These are phyloP conservation scores for Dicrurus megarhynchus DNA, from an alignment of 2,113 vertebrate species.

Conservation along the genomic window DNA sequence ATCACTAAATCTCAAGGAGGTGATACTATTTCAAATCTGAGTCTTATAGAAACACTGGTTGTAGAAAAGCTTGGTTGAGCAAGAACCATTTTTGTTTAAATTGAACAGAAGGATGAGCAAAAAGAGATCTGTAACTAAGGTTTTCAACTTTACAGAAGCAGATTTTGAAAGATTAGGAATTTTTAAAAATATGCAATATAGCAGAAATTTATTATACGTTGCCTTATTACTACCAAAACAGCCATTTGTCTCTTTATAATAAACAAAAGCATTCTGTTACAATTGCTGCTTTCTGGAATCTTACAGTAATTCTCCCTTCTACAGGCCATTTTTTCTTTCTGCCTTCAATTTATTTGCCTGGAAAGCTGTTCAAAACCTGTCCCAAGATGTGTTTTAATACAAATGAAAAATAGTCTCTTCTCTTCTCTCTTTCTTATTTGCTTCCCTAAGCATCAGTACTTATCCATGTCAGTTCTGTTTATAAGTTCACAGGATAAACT, in stretches of 20 bases:
- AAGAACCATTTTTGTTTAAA: background rate
- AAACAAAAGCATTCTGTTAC: conserved; percentile 6
- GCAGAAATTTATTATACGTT: background rate
- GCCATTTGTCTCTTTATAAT: background rate
- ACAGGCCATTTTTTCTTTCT: background rate
- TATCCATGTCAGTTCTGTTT: background rate
- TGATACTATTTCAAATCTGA: background rate
- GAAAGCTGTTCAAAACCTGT: conserved; percentile 18
- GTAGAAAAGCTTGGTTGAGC: background rate
- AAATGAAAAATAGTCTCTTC: background rate
- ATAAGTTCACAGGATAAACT: background rate
- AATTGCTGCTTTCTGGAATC: background rate
- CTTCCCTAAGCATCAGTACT: background rate
- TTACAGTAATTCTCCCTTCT: background rate
- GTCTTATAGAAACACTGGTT: background rate
- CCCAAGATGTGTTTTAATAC: background rate
- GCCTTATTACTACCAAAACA: background rate
- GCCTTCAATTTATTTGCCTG: background rate
- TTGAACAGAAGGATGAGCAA: background rate
- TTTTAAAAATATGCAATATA: background rate
- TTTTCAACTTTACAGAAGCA: background rate
- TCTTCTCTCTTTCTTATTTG: background rate
- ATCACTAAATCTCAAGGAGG: background rate
- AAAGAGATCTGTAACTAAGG: background rate
- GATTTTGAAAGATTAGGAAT: conserved; percentile 7